Evolutionary conservation across 1,140 invertebrate species (phyloP), one percentile per base, ranked within the genome.

Genomic region (Schlechtendalia chinensis): DNA sequence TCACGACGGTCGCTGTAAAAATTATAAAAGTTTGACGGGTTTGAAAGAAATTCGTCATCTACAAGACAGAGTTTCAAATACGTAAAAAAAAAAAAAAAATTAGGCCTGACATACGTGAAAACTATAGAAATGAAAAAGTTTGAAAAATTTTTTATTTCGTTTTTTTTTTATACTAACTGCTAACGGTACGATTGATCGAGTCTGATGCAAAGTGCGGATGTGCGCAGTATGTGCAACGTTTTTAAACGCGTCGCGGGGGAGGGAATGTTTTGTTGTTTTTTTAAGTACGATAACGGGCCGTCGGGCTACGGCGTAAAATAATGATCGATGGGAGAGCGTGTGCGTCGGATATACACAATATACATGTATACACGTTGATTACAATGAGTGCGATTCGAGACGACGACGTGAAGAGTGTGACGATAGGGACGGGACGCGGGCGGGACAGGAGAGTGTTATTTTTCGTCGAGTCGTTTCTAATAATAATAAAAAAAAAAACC

Each of bases 311-410:
- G 65, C 39, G 14, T 24, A 69, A 45, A 72, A 72, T 72, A 72
- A 72, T 72, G 69, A 72, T 72, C 69, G 69, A 72, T 72, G 69
- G 69, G 29, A 72, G 54, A 72, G 47, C 29, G 50, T 72, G 24
- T 24, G 50, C 19, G 22, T 3, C 8, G 32, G 32, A 8, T 39
- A 8, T 39, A 39, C 8, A 39, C 32, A 39, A 39, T 39, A 39
- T 39, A 61, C 61, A 77, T 77, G 59, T 59, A 61, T 47, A 59
- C 54, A 45, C 54, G 54, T 79, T 63, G 75, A 79, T 79, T 79
- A 79, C 75, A 63, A 77, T 77, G 54, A 77, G 54, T 58, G 54
- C 54, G 32, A 59, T 77, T 77, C 56, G 54, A 47, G 58, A 72
- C 69, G 50, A 19, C 10, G 50, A 29, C 47, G 69, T 1, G 39